These are phyloP conservation scores for Podocnemis expansa DNA, from an alignment of 2,113 vertebrate genomes.

Conservation along the genomic window DNA sequence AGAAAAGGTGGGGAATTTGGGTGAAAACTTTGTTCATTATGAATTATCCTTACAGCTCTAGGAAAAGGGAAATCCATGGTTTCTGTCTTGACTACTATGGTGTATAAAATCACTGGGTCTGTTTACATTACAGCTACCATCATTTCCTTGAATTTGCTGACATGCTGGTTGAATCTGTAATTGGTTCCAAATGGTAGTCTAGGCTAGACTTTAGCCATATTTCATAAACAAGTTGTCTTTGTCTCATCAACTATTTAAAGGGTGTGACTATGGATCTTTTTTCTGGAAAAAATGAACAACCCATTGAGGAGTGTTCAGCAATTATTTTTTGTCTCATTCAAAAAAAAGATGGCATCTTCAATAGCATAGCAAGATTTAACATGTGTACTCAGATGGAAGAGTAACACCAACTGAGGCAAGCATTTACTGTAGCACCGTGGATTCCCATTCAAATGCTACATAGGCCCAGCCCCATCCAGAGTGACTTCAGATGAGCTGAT, in stretches of 20 bases:
- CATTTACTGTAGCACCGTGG: neutral
- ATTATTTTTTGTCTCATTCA: neutral
- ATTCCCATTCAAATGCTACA: neutral
- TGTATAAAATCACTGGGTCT: neutral
- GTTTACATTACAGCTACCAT: accelerated
- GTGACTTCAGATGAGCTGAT: neutral
- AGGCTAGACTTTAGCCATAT: neutral
- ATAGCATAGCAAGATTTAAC: neutral
- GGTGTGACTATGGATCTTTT: neutral
- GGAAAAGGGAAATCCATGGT: neutral
- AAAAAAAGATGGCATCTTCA: neutral
- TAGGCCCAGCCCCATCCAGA: neutral
- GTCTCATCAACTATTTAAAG: neutral
- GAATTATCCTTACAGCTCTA: neutral
- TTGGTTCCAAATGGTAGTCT: neutral
- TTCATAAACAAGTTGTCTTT: neutral
- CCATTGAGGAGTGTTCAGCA: neutral
- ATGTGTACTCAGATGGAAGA: neutral
- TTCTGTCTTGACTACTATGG: neutral
- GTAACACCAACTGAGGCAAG: neutral
- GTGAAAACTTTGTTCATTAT: neutral
- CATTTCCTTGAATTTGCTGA: neutral
- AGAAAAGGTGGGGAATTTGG: neutral
- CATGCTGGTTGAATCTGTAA: neutral
- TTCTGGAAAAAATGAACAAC: neutral